Evolutionary conservation across 2,888 invertebrate species (phyloP), one percentile per base, ranked within the genome.

Genomic region (Drosophila trichaetosa): DNA sequence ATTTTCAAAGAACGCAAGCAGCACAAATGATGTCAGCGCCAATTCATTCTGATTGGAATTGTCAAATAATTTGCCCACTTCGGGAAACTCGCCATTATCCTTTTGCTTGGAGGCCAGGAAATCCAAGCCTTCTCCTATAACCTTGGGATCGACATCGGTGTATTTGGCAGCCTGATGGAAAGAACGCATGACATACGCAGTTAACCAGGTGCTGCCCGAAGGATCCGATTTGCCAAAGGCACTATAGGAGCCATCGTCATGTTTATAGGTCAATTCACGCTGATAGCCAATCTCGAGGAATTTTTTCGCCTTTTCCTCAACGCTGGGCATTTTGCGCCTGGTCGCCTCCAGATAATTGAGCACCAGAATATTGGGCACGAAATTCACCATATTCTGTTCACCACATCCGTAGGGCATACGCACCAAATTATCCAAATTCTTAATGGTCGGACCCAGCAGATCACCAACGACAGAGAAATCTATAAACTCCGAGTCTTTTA

Each of bases 331-430:
- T 59, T 96, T 91, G 83, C 96, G 96, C 56, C 95, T 94, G 0
- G 96, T 96, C 58, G 94, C 95, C 94, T 94, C 94, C 73, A 96
- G 92, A 86, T 96, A 96, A 73, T 94, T 94, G 11, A 96, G 91
- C 4, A 96, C 95, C 84, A 95, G 95, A 60, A 96, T 94, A 86
- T 96, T 96, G 0, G 96, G 96, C 0, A 95, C 95, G 87, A 96
- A 95, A 24, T 95, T 94, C 0, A 96, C 87, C 92, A 92, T 93
- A 64, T 93, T 92, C 69, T 92, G 93, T 94, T 94, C 94, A 96
- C 98, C 98, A 97, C 73, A 98, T 95, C 92, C 98, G 95, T 91
- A 97, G 0, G 98, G 97, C 93, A 97, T 95, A 76, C 95, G 94
- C 27, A 98, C 95, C 59, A 98, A 93, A 80, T 95, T 94, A 48